Conservation (phyloP, 2,797 vertebrate species). For the Atherinosoma microstoma region DNA sequence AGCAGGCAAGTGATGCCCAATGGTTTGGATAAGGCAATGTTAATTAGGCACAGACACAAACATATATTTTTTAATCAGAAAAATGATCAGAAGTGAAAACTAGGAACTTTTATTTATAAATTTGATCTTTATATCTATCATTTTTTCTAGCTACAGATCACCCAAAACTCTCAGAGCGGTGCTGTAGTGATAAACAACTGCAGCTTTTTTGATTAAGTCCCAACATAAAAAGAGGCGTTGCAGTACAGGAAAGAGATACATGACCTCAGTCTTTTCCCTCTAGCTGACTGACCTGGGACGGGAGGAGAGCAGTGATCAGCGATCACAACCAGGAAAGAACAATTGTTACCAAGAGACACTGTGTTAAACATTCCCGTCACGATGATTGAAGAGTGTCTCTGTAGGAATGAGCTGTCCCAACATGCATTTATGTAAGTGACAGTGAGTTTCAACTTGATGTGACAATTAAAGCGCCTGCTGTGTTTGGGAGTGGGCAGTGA, state of each 20-base stretch:
- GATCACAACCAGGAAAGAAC: constrained; percentile 23
- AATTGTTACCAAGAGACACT: constrained; percentile 53
- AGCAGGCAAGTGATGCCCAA: neutral
- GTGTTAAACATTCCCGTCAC: constrained; percentile 66
- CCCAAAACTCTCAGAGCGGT: neutral
- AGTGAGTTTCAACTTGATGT: constrained; percentile 34
- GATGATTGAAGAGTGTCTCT: constrained; percentile 58
- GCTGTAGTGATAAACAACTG: neutral
- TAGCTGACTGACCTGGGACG: constrained; percentile 33
- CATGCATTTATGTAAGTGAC: constrained; percentile 40
- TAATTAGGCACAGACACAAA: constrained; percentile 3
- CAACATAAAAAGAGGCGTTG: constrained; percentile 14
- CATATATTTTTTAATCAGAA: neutral
- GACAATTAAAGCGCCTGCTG: constrained; percentile 36
- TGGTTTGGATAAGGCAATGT: constrained; percentile 7
- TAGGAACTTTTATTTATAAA: neutral
- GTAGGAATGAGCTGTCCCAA: constrained; percentile 48
- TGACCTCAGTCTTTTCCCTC: constrained; percentile 10
- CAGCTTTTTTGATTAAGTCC: constrained; percentile 10
- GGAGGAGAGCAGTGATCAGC: constrained; percentile 36
- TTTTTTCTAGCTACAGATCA: neutral
- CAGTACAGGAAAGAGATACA: neutral
- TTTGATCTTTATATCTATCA: neutral
- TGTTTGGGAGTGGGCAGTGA: constrained; percentile 24
- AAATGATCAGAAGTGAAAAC: constrained; percentile 7